Conservation (phyloP, 2,113 vertebrate genomes). For the Calonectris borealis region DNA sequence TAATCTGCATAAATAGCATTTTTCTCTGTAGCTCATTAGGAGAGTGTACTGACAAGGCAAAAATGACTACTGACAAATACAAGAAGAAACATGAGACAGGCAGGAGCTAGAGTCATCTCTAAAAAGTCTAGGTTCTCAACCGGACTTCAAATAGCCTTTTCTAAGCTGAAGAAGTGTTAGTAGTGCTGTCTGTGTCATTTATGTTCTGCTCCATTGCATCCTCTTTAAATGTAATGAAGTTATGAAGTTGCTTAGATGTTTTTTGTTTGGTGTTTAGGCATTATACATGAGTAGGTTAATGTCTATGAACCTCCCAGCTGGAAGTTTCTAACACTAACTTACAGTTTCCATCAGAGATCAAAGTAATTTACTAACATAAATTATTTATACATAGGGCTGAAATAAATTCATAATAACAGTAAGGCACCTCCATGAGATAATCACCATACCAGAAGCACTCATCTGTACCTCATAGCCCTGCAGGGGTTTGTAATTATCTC, state of each 20-base stretch:
- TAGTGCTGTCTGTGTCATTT: conserved; percentile 38
- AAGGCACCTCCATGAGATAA: conserved; percentile 72
- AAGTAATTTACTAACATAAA: conserved; percentile 77
- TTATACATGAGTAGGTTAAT: conserved; percentile 70
- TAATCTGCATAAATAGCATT: conserved; percentile 14
- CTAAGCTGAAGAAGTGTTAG: conserved; percentile 17
- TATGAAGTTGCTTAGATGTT: conserved; percentile 60
- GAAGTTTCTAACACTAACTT: conserved; percentile 71
- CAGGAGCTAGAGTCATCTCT: background rate
- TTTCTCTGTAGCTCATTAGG: conserved; percentile 20
- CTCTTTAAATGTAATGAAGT: conserved; percentile 44
- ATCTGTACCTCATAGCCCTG: conserved; percentile 52
- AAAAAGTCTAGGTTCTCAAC: background rate
- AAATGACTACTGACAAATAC: background rate
- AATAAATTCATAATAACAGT: conserved; percentile 73
- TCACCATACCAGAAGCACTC: conserved; percentile 67
- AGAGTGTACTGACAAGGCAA: background rate
- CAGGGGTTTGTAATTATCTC: conserved; percentile 68
- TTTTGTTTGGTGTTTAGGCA: conserved; percentile 63
- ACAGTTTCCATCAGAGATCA: conserved; percentile 72
- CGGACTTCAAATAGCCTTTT: conserved; percentile 2
- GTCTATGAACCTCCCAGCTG: conserved; percentile 65
- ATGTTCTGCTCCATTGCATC: conserved; percentile 52
- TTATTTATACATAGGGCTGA: conserved; percentile 68
- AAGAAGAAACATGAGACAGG: background rate